Evolutionary conservation across 1,140 invertebrate species (phyloP), one percentile per base, ranked within the genome.

Genomic region (Apis laboriosa): DNA sequence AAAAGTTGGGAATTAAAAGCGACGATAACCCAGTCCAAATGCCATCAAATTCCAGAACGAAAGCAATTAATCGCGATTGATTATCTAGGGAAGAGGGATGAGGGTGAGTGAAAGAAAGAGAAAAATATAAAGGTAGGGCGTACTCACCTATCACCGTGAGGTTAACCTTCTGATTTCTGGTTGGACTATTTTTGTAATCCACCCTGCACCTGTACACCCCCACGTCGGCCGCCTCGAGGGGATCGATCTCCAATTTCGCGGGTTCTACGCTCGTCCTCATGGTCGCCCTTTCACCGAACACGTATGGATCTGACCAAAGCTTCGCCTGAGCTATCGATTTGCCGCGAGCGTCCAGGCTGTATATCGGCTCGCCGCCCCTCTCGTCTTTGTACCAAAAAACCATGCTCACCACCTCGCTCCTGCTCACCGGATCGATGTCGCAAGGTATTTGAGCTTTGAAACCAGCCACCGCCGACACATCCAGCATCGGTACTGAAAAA

Each of bases 191-290:
- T 61, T 95, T 92, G 92, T 97, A 97, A 92, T 97, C 97, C 2
- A 97, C 96, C 53, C 97, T 93, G 90, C 97, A 97, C 79, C 96
- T 95, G 90, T 97, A 97, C 19, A 96, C 88, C 0, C 96, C 96
- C 76, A 96, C 95, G 88, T 97, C 96, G 83, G 92, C 93, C n/a
- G 94, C 93, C 67, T 93, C 94, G 13, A 96, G 92, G 34, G 94
- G 92, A 70, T 95, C 92, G 67, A 97, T 93, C 51, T 94, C 93
- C 34, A 97, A 92, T 63, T 94, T 92, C 4, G 95, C 95, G 9
- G 96, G 95, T 49, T 94, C 93, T 24, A 90, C 90, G 58, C 93
- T 91, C 19, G 95, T 93, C 72, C 94, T 94, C 85, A 96, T 94
- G 66, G 92, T 93, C 15, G 96, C 94, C 78, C 95, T 92, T n/a